phyloP scores from a whole-genome alignment of 2,888 invertebrate genomes.

The Clepsis dumicolana region DNA sequence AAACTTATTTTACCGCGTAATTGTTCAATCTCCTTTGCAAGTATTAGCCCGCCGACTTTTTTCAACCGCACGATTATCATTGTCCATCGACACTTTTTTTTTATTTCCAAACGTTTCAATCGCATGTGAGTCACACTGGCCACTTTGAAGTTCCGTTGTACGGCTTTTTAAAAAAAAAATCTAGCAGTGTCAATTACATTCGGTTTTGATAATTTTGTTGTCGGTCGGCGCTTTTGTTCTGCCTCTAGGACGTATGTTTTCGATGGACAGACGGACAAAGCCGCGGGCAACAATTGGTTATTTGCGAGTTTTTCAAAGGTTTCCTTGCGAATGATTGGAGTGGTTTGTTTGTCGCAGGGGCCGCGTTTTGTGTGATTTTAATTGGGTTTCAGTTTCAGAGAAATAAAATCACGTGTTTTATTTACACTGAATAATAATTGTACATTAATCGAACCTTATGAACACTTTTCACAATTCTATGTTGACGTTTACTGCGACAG shows the following conservation, averaged over 20 bases:
- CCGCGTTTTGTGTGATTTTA: constrained; percentile 2
- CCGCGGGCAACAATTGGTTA: constrained; percentile 52
- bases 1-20: constrained; percentile 46
- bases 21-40: constrained; percentile 34
- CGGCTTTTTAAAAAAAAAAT: constrained; percentile 56
- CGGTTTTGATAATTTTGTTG: constrained; percentile 52
- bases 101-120: constrained; percentile 68
- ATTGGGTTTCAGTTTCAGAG: constrained; percentile 2
- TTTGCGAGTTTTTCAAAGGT: constrained; percentile 35
- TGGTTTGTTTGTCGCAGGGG: constrained; percentile 20
- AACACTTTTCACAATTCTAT: too few relatives aligned
- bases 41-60: constrained; percentile 41
- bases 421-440: too few relatives aligned
- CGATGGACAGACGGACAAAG: constrained; percentile 60
- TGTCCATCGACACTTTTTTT: constrained; percentile 63
- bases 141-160: constrained; percentile 71
- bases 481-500: too few relatives aligned
- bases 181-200: constrained; percentile 65
- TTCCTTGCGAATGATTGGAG: constrained; percentile 36
- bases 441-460: too few relatives aligned
- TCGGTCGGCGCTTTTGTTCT: constrained; percentile 47
- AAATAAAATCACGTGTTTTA: too few relatives aligned
- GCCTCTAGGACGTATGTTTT: constrained; percentile 49
- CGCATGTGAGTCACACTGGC: constrained; percentile 74
- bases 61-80: constrained; percentile 32